These are phyloP conservation scores for Siphonodentalium dalli DNA, from an alignment of 2,888 invertebrate species.

Conservation along the genomic window DNA sequence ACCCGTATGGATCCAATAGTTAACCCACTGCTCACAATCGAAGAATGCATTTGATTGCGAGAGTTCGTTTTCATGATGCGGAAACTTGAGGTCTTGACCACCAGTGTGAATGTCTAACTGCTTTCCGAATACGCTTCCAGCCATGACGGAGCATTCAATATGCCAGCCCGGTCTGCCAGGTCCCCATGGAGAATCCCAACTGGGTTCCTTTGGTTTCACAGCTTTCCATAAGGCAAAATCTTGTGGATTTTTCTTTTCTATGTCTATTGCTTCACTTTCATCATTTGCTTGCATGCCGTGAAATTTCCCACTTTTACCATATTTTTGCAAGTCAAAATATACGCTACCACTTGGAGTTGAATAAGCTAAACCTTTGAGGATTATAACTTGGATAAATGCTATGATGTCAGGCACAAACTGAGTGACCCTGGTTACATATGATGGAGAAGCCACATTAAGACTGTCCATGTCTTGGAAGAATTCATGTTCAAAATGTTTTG, in stretches of 20 bases:
- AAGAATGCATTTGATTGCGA: constrained; percentile 89
- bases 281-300: too few relatives aligned
- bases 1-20: constrained; percentile 84
- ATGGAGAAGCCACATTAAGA: constrained; percentile 77
- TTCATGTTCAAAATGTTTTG: constrained; percentile 78
- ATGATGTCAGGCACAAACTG: constrained; percentile 82
- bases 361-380: constrained; percentile 76
- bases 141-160: constrained; percentile 93
- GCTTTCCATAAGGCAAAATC: constrained; percentile 94
- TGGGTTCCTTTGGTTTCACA: constrained; percentile 79
- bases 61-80: constrained; percentile 96
- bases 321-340: constrained; percentile 67
- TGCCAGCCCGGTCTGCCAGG: constrained; percentile 93
- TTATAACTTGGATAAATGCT: constrained; percentile 75
- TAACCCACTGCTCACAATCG: constrained; percentile 81
- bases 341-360: constrained; percentile 71
- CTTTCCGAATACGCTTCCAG: constrained; percentile 72
- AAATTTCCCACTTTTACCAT: constrained; percentile 75
- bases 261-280: background rate
- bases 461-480: constrained; percentile 80
- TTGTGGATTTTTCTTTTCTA: constrained; percentile 70
- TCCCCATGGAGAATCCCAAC: constrained; percentile 80
- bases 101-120: constrained; percentile 87
- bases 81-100: constrained; percentile 86
- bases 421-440: constrained; percentile 79